phyloP scores from a whole-genome alignment of 2,888 invertebrate species.

The Cataglyphis rosenhaueri region DNA sequence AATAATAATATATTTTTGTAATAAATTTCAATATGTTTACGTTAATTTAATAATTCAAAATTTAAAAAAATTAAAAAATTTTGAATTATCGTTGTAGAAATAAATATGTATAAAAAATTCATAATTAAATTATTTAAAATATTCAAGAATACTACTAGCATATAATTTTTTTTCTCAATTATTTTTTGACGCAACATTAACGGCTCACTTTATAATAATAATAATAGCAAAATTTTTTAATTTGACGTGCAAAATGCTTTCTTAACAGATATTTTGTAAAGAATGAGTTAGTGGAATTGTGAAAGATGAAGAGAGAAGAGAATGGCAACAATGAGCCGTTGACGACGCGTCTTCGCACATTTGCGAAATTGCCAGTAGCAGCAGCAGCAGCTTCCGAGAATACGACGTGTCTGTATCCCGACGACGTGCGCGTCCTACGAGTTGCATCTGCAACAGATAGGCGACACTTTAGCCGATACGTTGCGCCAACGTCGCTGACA shows the following conservation, averaged over 20 bases:
- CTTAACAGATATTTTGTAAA: conserved; percentile 29
- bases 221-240: background rate
- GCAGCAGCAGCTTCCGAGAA: conserved; percentile 67
- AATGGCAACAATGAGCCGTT: conserved; percentile 71
- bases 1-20: background rate
- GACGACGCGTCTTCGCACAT: conserved; percentile 63
- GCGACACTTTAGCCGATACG: conserved; percentile 75
- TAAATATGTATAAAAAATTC: background rate
- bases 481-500: conserved; percentile 69
- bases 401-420: conserved; percentile 68
- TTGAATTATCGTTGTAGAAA: background rate
- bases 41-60: background rate
- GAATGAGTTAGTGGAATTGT: conserved; percentile 24
- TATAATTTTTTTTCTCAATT: background rate
- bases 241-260: conserved; percentile 6
- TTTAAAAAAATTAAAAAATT: background rate
- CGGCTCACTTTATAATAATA: background rate
- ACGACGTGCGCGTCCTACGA: conserved; percentile 60
- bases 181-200: background rate
- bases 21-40: background rate
- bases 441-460: conserved; percentile 75
- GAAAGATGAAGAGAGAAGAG: conserved; percentile 44
- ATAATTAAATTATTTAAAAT: background rate
- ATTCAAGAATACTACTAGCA: background rate
- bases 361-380: conserved; percentile 74